phyloP scores from a whole-genome alignment of 2,113 vertebrate species.

The Hyla sarda region DNA sequence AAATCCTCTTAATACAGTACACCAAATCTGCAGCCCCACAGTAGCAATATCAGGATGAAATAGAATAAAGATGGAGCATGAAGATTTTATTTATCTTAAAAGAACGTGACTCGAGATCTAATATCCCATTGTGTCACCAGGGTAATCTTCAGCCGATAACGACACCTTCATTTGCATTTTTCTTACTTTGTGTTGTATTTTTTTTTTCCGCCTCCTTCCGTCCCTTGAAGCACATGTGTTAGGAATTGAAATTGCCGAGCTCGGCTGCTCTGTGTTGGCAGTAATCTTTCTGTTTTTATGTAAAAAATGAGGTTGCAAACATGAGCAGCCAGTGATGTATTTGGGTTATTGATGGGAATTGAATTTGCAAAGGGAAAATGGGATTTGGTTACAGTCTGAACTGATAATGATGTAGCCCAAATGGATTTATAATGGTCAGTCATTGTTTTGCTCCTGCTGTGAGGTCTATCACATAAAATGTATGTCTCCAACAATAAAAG shows the following conservation, averaged over 20 bases:
- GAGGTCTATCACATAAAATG: slow-evolving; percentile 72
- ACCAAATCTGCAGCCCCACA: neutral
- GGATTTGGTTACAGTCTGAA: slow-evolving; percentile 83
- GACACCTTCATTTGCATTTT: slow-evolving; percentile 71
- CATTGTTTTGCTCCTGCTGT: slow-evolving; percentile 65
- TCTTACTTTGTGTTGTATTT: slow-evolving; percentile 59
- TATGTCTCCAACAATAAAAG: slow-evolving; percentile 69
- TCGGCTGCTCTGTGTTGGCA: slow-evolving; percentile 71
- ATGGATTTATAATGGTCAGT: slow-evolving; percentile 84
- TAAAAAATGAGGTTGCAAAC: slow-evolving; percentile 74
- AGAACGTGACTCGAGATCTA: slow-evolving; percentile 64
- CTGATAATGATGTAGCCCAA: slow-evolving; percentile 81
- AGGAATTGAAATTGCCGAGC: slow-evolving; percentile 73
- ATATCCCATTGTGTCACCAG: slow-evolving; percentile 63
- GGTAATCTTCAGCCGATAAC: slow-evolving; percentile 68
- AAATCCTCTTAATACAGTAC: neutral
- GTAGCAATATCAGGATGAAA: neutral
- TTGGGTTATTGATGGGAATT: slow-evolving; percentile 78
- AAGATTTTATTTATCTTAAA: neutral
- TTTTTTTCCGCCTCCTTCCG: neutral
- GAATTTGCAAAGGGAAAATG: slow-evolving; percentile 85
- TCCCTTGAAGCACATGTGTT: slow-evolving; percentile 64
- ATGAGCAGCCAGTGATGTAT: slow-evolving; percentile 76
- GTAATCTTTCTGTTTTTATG: slow-evolving; percentile 74
- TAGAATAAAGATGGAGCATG: neutral